A percentile compares a stretch with the other conserved stretches of the same genome.
These are phyloP conservation scores for Apodemus agrarius DNA, from an alignment of 2,797 vertebrate genomes.

Conservation along the genomic window DNA sequence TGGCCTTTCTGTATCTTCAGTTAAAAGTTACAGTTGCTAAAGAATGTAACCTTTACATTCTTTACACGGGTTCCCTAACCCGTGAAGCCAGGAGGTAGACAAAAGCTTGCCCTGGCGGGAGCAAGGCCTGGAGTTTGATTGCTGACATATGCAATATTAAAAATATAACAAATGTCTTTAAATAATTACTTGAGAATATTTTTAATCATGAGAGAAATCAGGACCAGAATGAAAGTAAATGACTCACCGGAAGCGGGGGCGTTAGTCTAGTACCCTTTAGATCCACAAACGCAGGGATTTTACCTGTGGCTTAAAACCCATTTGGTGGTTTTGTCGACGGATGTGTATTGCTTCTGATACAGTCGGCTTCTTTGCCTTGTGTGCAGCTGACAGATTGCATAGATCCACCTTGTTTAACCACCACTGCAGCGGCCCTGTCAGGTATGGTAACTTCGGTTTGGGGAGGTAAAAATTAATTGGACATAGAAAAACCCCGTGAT, in stretches of 20 bases:
- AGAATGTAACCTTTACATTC: too few relatives aligned
- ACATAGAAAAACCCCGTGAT: background rate
- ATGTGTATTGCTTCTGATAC: background rate
- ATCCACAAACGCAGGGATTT: background rate
- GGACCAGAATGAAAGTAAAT: constrained; percentile 30
- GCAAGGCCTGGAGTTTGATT: background rate
- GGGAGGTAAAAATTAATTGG: background rate
- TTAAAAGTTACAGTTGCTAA: background rate
- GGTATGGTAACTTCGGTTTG: constrained; percentile 11
- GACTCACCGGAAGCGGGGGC: background rate
- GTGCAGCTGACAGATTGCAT: background rate
- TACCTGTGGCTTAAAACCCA: background rate
- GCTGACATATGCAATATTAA: background rate
- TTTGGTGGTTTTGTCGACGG: background rate
- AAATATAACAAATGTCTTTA: background rate
- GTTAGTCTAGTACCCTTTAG: background rate
- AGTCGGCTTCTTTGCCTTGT: background rate
- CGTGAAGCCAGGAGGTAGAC: background rate
- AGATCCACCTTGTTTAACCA: background rate
- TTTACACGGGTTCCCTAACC: too few relatives aligned
- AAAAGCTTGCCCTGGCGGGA: too few relatives aligned
- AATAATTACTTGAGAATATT: background rate
- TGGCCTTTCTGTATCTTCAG: background rate
- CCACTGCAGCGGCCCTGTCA: background rate
- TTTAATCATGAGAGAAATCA: constrained; percentile 19